Base-by-base conservation (phyloP, 2,113 vertebrate species). In the Silurus meridionalis region DNA sequence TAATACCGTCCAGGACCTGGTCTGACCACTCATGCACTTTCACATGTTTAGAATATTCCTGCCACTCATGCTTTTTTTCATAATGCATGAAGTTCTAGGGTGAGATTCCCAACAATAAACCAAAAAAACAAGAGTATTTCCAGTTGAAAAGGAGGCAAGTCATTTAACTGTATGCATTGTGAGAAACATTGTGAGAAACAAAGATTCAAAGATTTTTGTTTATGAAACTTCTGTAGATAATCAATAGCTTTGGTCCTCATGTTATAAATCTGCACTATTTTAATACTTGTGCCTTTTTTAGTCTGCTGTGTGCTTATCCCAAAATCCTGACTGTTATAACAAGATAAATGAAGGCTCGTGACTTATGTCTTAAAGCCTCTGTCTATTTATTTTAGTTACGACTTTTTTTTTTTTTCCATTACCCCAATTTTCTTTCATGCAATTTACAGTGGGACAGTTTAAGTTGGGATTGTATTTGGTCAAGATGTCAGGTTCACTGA, bases 21-120 rank as follows among this genome's bases (percentile, higher is more conserved):
- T 46, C 71, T 63, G 50, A n/a, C 72, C n/a, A 69, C 66, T 82
- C 80, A 71, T 90, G 87, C 92, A 92, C 90, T 91, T 52, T 84
- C 25, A 25, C 53, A 6, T 66, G 72, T 48, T 81, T 28, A 37
- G 15, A 23, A 52, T 46, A 79, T 46, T 63, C 52, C 15, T 82
- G 48, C 69, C 15, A 52, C 53, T 69, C n/a, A 15, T 74, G 37
- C 46, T 4, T 71, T 52, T 74, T 61, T 21, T 67, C 74, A 23
- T 48, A 46, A 71, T 88, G 86, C 89, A 88, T 89, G 88, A 83
- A 53, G 74, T 60, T 13, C 0, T 83, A 53, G 48, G 72, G 60
- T 77, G 63, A 55, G 77, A 84, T 80, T 83, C 50, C 11, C 23
- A 14, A n/a, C 21, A n/a, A 9, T 77, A 25, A 77, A 13, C 11